A percentile compares a stretch with the other conserved stretches of the same genome.
phyloP scores from a whole-genome alignment of 2,113 vertebrate species.

The Pipra filicauda region DNA sequence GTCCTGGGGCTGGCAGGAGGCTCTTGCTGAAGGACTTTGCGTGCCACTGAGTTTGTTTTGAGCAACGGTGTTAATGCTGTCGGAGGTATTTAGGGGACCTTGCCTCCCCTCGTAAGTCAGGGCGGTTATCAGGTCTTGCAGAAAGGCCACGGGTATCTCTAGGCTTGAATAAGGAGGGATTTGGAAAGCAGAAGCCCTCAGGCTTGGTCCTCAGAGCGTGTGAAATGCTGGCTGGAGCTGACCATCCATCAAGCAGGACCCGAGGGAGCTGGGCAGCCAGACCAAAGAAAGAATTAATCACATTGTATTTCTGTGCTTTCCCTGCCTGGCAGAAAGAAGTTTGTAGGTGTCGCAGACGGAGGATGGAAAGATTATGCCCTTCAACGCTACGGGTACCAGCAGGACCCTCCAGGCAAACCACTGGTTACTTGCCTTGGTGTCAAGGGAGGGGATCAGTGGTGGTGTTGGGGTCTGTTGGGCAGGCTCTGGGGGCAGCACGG shows the following conservation, averaged over 20 bases:
- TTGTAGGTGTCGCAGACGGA: rapidly evolving
- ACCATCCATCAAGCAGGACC: not conserved
- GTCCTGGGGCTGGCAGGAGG: not conserved
- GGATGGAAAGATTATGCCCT: not conserved
- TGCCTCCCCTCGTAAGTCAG: not conserved
- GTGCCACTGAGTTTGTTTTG: not conserved
- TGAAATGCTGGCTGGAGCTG: not conserved
- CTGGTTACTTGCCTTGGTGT: not conserved
- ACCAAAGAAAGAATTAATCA: not conserved
- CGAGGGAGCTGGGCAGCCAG: not conserved
- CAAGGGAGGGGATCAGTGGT: too few relatives aligned
- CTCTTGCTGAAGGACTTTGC: not conserved
- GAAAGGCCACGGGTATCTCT: not conserved
- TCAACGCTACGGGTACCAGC: not conserved
- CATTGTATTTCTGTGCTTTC: not conserved
- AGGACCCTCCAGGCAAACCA: not conserved
- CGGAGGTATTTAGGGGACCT: not conserved
- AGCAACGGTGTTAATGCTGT: rapidly evolving
- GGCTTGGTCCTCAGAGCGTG: not conserved
- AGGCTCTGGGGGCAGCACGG: not conserved
- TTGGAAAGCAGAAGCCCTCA: not conserved
- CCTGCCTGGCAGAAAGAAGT: not conserved
- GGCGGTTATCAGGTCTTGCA: not conserved
- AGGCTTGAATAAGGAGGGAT: not conserved
- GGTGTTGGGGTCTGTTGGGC: not conserved